Evolutionary conservation across 2,797 vertebrate species (phyloP).

Genomic region (Hyperoplus immaculatus): DNA sequence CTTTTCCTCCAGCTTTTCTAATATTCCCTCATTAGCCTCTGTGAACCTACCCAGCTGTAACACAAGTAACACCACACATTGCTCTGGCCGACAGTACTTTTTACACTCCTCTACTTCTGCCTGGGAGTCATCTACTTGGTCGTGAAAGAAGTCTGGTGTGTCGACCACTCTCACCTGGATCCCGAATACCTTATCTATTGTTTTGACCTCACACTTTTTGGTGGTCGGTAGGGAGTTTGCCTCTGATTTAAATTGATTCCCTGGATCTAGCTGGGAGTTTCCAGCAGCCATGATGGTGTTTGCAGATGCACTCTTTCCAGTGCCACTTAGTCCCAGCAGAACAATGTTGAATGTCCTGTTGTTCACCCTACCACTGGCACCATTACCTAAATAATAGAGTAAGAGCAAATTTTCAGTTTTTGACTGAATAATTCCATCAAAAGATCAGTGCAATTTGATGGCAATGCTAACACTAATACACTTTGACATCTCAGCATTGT

Average conservation of each 20-base stretch:
- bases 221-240: constrained; percentile 11
- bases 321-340: constrained; percentile 48
- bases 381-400: constrained; percentile 2
- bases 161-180: constrained; percentile 13
- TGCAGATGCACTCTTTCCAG: constrained; percentile 51
- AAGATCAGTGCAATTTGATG: no score
- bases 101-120: constrained; percentile 11
- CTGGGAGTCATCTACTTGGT: neutral
- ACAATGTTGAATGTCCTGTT: constrained; percentile 19
- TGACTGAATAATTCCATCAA: no score
- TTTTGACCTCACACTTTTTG: neutral
- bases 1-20: constrained; percentile 26
- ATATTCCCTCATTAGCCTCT: neutral
- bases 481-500: no score
- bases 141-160: constrained; percentile 50
- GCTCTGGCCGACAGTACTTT: constrained; percentile 24
- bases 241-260: neutral
- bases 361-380: accelerated
- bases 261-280: accelerated
- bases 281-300: constrained; percentile 48
- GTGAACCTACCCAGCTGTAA: constrained; percentile 39
- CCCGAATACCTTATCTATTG: neutral
- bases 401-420: neutral
- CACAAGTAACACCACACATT: constrained; percentile 33
- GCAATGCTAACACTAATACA: no score